Percentiles rank a stretch among this genome's conserved stretches.
Evolutionary conservation across 2,797 vertebrate species (phyloP).

Genomic region (Zenarchopterus dispar): DNA sequence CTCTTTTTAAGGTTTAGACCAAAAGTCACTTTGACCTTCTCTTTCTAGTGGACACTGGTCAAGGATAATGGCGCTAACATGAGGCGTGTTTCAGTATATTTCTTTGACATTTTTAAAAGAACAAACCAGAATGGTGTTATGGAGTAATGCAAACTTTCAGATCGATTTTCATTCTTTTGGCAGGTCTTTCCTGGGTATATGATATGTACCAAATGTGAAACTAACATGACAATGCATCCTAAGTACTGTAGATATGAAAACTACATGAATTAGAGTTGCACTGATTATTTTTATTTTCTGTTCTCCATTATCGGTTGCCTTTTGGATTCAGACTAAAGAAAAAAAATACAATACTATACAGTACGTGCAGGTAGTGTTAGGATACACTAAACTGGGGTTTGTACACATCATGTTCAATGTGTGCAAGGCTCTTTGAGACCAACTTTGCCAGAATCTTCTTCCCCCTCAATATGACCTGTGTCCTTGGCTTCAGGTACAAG

Average conservation of each 20-base stretch:
- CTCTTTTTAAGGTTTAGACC: conserved; percentile 83
- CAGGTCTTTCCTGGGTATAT: no score
- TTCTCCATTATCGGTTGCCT: not conserved
- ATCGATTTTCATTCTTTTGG: no score
- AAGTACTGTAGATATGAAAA: not conserved
- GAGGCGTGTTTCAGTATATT: no score
- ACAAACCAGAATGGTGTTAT: no score
- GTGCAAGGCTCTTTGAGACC: conserved; percentile 82
- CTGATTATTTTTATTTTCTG: conserved; percentile 3
- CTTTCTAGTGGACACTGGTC: conserved; percentile 76
- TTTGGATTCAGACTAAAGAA: no score
- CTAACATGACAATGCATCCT: not conserved
- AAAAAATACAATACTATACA: not conserved
- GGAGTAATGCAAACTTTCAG: no score
- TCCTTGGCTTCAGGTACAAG: conserved; percentile 87
- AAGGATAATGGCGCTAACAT: conserved; percentile 41
- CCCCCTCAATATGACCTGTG: conserved; percentile 83
- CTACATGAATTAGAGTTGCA: not conserved
- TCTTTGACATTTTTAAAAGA: no score
- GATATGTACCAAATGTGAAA: not conserved
- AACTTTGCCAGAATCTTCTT: conserved; percentile 84
- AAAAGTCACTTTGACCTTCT: conserved; percentile 87
- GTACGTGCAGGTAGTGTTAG: conserved; percentile 11
- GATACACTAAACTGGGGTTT: conserved; percentile 88
- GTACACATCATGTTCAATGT: conserved; percentile 84